Base-by-base conservation (phyloP, 1,140 invertebrate genomes). In the Rhyzopertha dominica region DNA sequence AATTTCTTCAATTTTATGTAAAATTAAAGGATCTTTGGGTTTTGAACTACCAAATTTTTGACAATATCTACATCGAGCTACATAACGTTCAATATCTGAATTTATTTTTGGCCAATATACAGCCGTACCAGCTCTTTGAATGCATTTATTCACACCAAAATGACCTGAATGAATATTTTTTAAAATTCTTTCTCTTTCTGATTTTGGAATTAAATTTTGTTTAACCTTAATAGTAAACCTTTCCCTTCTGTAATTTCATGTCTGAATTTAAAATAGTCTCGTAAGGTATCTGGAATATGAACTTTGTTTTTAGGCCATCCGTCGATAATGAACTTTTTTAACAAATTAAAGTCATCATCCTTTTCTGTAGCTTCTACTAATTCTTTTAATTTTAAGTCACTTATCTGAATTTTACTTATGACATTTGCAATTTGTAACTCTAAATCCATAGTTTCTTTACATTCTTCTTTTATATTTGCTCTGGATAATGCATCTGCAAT, bases 401-500 rank as follows among this genome's bases (percentile, higher is more conserved):
- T 35, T 4, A 54, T 49, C 41, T 56, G 18, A 31, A 61, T 49
- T 24, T 32, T 8, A 4, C 45, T 7, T 30, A 35, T 17, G 24
- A 37, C 2, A 23, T 28, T 43, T 24, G 10, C 28, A 23, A 12
- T 43, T 17, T 4, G 19, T 30, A 43, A 17, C 14, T 48, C 43
- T 31, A 58, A 44, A 7, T 57, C 56, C 34, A 20, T 16, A 23
- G 4, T 39, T 24, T 12, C 23, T 39, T 31, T 39, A n/a, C 30
- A 36, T 19, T 10, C 7, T 4, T 3, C 7, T 18, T 17, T 29
- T 2, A 31, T 1, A 10, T 18, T 9, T n/a, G 28, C 26, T 54
- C 71, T 43, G 43, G 68, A 65, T 49, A 69, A 58, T 12, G 62
- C 63, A 58, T 74, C 69, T 34, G 67, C 59, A 23, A 72, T 51